Evolutionary conservation across 2,113 vertebrate genomes (phyloP).

Genomic region (Rafetus swinhoei): DNA sequence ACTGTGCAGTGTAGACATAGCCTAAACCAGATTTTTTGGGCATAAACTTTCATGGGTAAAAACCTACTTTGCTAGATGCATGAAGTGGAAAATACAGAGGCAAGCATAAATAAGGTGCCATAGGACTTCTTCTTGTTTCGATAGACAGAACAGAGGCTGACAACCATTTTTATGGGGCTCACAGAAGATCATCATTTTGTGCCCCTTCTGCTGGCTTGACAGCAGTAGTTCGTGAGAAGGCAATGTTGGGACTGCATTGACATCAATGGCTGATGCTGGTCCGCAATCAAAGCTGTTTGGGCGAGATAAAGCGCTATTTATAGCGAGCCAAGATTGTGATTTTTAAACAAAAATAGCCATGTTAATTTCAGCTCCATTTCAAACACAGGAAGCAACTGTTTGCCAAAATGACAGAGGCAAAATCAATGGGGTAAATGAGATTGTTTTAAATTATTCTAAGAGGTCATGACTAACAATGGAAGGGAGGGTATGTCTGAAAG

Average conservation of each 20-base stretch:
- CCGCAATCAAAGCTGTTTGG: slow-evolving; percentile 33
- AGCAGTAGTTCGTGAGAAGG: not conserved
- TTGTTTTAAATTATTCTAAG: slow-evolving; percentile 63
- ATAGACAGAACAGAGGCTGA: too few species aligned
- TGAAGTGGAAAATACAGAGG: too few species aligned
- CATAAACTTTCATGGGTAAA: too few species aligned
- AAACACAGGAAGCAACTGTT: slow-evolving; percentile 65
- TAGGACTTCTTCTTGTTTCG: too few species aligned
- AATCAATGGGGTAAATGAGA: slow-evolving; percentile 53
- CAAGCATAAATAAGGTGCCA: too few species aligned
- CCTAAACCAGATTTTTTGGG: too few species aligned
- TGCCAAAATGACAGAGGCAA: slow-evolving; percentile 63
- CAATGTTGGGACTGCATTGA: not conserved
- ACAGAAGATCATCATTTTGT: not conserved
- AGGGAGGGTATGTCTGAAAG: slow-evolving; percentile 52
- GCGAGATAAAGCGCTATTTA: slow-evolving; percentile 53
- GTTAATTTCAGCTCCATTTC: slow-evolving; percentile 26
- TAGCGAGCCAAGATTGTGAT: slow-evolving; percentile 13
- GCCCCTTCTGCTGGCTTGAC: slow-evolving; percentile 14
- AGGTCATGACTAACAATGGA: slow-evolving; percentile 50
- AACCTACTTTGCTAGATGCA: too few species aligned
- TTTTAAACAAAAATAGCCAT: slow-evolving; percentile 24
- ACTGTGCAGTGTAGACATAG: too few species aligned
- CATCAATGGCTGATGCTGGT: slow-evolving; percentile 1
- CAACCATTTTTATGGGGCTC: not conserved